Base-by-base conservation (phyloP, 2,888 invertebrate genomes). In the Phengaris alcon region DNA sequence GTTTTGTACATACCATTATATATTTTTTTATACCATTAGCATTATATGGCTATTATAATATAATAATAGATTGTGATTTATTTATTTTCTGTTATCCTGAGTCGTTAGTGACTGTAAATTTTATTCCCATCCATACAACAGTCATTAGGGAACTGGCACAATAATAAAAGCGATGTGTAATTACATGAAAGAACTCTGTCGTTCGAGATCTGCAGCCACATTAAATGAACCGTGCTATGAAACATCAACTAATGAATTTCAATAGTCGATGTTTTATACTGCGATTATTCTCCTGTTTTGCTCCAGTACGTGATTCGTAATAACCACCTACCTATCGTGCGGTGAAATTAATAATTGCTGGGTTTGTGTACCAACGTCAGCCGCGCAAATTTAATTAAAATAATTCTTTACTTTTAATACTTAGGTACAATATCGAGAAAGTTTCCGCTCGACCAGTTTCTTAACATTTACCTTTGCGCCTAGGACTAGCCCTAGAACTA, bases 331-430 rank as follows among this genome's bases (percentile, higher is more conserved):
- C 35, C 10, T n/a, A 69, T 46, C 48, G 48, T 15, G 22, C 51
- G 15, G 57, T 2, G 57, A 55, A 54, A 73, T 73, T 57, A 52
- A 52, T 74, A 74, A 48, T 68, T 74, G 12, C 70, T 70, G 12
- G 15, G 70, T 52, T 44, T 44, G 64, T 35, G 13, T 15, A 59
- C 22, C 59, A 6, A 35, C 64, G 35, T 64, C 35, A 35, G 64
- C 3, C 35, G 64, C 3, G 12, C 35, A 44, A 64, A 6, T 44
- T 64, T 64, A 64, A 64, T 64, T 64, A 44, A 44, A 64, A 35
- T 10, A 52, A 52, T 15, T 57, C 4, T 8, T 22, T 57, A 9
- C 22, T 22, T 9, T 15, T 59, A 6, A 48, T 48, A 8, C 48
- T 46, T 48, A 48, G 8, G 48, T 6, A 48, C 6, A 48, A 48